These are phyloP conservation scores for Ceuthmochares aereus DNA, from an alignment of 2,113 vertebrate species.

Conservation along the genomic window DNA sequence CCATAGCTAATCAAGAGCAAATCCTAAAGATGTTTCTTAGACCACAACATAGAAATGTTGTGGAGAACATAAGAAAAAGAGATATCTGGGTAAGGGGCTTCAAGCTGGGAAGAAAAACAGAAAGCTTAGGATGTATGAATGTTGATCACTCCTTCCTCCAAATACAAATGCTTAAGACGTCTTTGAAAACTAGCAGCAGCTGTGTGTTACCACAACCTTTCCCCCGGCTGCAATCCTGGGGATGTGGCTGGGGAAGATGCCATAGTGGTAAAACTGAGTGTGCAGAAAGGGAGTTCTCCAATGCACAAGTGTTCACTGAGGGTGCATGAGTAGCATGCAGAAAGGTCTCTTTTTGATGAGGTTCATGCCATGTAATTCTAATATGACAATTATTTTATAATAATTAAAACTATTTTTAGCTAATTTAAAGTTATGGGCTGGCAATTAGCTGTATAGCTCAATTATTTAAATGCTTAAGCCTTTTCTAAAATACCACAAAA, in stretches of 20 bases:
- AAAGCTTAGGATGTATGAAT: background rate
- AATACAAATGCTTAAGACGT: background rate
- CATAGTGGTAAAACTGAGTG: background rate
- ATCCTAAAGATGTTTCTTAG: background rate
- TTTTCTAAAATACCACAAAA: background rate
- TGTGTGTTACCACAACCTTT: background rate
- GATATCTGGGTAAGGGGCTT: background rate
- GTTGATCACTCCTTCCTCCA: background rate
- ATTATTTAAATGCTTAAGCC: slow-evolving; percentile 7
- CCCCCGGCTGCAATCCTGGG: rapidly evolving
- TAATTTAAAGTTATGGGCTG: background rate
- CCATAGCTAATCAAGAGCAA: slow-evolving; percentile 42
- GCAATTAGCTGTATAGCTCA: background rate
- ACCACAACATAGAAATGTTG: background rate
- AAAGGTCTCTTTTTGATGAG: background rate
- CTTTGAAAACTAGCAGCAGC: background rate
- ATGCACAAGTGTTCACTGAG: background rate
- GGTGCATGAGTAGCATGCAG: rapidly evolving
- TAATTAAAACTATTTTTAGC: slow-evolving; percentile 1
- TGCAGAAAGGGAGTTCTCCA: background rate
- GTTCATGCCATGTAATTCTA: background rate
- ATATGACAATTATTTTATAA: background rate
- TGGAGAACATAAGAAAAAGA: background rate
- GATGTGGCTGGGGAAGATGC: rapidly evolving
- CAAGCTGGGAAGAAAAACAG: background rate